Percentiles rank a stretch among this genome's conserved stretches.
These are phyloP conservation scores for Sanderia malayensis DNA, from an alignment of 30 jellyfish, hydroid and myxozoan species.

Conservation along the genomic window DNA sequence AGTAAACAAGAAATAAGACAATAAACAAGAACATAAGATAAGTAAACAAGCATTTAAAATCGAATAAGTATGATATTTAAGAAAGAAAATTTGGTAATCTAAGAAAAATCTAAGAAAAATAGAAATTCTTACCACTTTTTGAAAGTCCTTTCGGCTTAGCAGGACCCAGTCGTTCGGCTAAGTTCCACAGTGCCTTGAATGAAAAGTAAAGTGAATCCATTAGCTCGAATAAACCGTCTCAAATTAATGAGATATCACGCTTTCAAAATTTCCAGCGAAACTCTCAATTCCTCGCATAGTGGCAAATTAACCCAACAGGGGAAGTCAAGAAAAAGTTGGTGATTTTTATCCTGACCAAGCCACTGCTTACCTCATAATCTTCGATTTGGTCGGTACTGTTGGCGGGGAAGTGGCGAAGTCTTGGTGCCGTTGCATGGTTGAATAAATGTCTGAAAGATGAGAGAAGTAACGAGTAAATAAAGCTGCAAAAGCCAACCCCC, in stretches of 20 bases:
- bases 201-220: too few species aligned
- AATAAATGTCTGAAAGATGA: conserved; percentile 37
- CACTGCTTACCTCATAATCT: conserved; percentile 67
- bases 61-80: too few species aligned
- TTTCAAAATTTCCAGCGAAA: too few species aligned
- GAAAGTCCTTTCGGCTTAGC: conserved; percentile 84
- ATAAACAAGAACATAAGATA: background rate
- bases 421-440: conserved; percentile 79
- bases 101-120: background rate
- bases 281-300: too few species aligned
- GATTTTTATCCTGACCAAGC: too few species aligned
- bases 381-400: conserved; percentile 53
- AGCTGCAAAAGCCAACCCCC: too few species aligned
- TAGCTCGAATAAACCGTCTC: too few species aligned
- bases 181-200: conserved; percentile 77
- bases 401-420: conserved; percentile 77
- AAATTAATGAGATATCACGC: too few species aligned
- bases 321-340: background rate
- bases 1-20: background rate
- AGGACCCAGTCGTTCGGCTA: conserved; percentile 90
- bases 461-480: too few species aligned
- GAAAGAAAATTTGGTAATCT: too few species aligned
- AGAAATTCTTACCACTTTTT: conserved; percentile 57
- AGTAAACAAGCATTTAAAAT: background rate
- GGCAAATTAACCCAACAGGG: conserved; percentile 4